Evolutionary conservation across 2,113 vertebrate genomes (phyloP).

Genomic region (Callaeas wilsoni): DNA sequence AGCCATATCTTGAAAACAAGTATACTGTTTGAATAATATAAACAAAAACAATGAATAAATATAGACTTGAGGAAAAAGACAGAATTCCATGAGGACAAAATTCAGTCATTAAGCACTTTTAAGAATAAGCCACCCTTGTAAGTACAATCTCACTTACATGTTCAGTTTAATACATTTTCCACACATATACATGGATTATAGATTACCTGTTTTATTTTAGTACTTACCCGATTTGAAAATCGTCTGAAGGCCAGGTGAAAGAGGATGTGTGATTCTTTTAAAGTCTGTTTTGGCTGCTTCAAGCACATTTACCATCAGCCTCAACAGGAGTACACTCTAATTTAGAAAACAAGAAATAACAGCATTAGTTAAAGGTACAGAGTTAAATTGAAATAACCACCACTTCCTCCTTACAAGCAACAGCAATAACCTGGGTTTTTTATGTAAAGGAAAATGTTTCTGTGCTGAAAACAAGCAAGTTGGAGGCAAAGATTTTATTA

Average conservation of each 20-base stretch:
- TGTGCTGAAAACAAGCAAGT: not conserved
- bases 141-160: not conserved
- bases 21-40: not conserved
- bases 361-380: not conserved
- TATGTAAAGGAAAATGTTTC: not conserved
- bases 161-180: not conserved
- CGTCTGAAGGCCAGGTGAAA: not conserved
- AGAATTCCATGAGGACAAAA: not conserved
- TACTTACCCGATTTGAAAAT: not conserved
- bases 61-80: not conserved
- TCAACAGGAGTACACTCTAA: not conserved
- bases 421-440: not conserved
- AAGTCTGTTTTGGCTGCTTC: not conserved
- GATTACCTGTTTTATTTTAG: not conserved
- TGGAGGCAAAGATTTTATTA: not conserved
- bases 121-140: not conserved
- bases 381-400: not conserved
- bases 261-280: not conserved
- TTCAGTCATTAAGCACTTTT: not conserved
- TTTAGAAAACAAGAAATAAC: constrained; percentile 36
- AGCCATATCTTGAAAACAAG: not conserved
- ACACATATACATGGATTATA: not conserved
- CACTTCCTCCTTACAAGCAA: constrained; percentile 27
- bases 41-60: not conserved
- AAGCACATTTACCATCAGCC: not conserved